phyloP scores from a whole-genome alignment of 1,140 invertebrate species.

The Microplitis mediator region DNA sequence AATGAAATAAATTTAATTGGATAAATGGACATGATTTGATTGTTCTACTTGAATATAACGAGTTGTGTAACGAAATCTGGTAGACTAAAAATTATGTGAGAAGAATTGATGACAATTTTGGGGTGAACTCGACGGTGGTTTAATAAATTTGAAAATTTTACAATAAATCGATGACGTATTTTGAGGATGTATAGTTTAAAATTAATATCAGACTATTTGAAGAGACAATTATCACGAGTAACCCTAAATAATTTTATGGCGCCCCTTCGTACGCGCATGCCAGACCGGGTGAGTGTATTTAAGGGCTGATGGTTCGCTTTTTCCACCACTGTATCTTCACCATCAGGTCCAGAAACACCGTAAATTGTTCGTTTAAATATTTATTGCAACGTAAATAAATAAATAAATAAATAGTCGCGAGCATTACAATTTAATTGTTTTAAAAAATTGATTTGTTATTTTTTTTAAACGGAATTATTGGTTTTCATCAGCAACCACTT shows the following conservation, averaged over 20 bases:
- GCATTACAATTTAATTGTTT: neutral
- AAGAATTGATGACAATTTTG: no score
- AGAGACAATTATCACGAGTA: slow-evolving; percentile 26
- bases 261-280: slow-evolving; percentile 46
- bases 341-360: slow-evolving; percentile 32
- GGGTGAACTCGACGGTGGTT: no score
- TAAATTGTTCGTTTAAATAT: neutral
- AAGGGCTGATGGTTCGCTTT: slow-evolving; percentile 45
- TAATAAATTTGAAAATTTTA: no score
- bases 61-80: neutral
- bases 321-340: slow-evolving; percentile 44
- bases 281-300: slow-evolving; percentile 46
- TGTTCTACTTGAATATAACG: neutral
- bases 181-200: no score
- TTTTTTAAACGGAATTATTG: neutral
- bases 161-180: no score
- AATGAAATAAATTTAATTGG: neutral
- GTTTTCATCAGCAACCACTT: no score
- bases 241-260: slow-evolving; percentile 34
- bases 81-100: no score
- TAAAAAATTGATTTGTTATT: neutral
- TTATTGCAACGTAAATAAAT: neutral
- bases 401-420: neutral
- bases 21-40: neutral
- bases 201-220: no score